Evolutionary conservation across 2,888 invertebrate genomes (phyloP).

Genomic region (Papilio protenor): DNA sequence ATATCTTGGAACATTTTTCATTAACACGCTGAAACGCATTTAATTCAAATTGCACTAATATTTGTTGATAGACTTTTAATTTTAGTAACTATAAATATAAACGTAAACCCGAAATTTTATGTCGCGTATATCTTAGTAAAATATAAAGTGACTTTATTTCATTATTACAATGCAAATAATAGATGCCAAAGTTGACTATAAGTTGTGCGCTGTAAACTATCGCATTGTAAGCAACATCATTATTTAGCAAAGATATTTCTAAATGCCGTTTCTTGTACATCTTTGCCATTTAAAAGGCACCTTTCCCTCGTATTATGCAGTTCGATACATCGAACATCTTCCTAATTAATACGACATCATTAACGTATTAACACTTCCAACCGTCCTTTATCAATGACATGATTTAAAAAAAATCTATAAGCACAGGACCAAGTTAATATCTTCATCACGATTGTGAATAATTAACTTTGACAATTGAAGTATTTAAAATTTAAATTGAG

Average conservation of each 20-base stretch:
- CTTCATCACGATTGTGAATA: constrained; percentile 64
- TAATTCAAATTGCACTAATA: not conserved
- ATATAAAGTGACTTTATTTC: not conserved
- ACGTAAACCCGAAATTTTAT: not conserved
- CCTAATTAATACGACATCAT: constrained; percentile 43
- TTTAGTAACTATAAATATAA: not conserved
- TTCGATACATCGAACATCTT: constrained; percentile 24
- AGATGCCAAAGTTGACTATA: constrained; percentile 29
- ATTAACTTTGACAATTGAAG: constrained; percentile 52
- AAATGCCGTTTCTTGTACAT: constrained; percentile 42
- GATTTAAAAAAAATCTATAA: constrained; percentile 39
- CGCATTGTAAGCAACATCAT: constrained; percentile 40
- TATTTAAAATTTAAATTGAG: constrained; percentile 37
- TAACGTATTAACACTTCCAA: constrained; percentile 37
- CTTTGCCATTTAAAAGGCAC: constrained; percentile 42
- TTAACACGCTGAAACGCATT: too few relatives aligned
- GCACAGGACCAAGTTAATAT: constrained; percentile 57
- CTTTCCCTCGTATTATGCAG: constrained; percentile 34
- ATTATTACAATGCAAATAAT: constrained; percentile 27
- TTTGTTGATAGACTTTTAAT: not conserved
- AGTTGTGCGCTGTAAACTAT: constrained; percentile 23
- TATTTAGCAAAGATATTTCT: constrained; percentile 42
- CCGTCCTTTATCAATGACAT: constrained; percentile 34
- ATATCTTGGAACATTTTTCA: not conserved
- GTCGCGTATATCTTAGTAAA: not conserved